These are phyloP conservation scores for Gadus macrocephalus DNA, from an alignment of 2,113 vertebrate genomes.

Conservation along the genomic window DNA sequence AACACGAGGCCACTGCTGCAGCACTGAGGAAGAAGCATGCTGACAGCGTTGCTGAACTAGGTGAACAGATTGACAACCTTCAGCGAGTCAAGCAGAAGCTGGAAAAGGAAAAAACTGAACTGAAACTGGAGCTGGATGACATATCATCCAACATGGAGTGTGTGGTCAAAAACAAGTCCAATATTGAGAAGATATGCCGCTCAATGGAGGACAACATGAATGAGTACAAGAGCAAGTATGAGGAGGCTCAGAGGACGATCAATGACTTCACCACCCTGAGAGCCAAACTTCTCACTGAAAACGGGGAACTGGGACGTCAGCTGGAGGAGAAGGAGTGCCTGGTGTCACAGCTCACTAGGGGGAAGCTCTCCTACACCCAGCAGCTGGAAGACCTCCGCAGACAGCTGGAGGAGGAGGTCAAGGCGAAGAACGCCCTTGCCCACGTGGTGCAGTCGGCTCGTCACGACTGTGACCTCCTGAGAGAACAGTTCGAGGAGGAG, in stretches of 20 bases:
- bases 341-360: constrained; percentile 81
- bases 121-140: constrained; percentile 86
- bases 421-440: constrained; percentile 84
- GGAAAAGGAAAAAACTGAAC: constrained; percentile 89
- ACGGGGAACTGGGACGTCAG: constrained; percentile 81
- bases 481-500: constrained; percentile 87
- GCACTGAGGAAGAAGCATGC: constrained; percentile 87
- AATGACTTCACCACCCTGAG: constrained; percentile 79
- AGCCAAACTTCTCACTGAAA: constrained; percentile 86
- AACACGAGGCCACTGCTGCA: constrained; percentile 80
- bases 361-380: constrained; percentile 84
- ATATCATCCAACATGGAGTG: constrained; percentile 84
- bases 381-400: constrained; percentile 87
- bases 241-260: constrained; percentile 77
- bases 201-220: constrained; percentile 86
- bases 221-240: constrained; percentile 78
- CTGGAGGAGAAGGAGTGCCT: constrained; percentile 88
- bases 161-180: constrained; percentile 78
- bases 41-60: constrained; percentile 60
- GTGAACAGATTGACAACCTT: constrained; percentile 69
- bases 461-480: constrained; percentile 81
- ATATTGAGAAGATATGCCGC: constrained; percentile 84
- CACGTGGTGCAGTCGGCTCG: constrained; percentile 81
- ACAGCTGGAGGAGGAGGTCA: constrained; percentile 87
- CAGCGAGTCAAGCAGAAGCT: constrained; percentile 89